These are phyloP conservation scores for Eubasilissa splendida DNA, from an alignment of 2,888 invertebrate species.

Conservation along the genomic window DNA sequence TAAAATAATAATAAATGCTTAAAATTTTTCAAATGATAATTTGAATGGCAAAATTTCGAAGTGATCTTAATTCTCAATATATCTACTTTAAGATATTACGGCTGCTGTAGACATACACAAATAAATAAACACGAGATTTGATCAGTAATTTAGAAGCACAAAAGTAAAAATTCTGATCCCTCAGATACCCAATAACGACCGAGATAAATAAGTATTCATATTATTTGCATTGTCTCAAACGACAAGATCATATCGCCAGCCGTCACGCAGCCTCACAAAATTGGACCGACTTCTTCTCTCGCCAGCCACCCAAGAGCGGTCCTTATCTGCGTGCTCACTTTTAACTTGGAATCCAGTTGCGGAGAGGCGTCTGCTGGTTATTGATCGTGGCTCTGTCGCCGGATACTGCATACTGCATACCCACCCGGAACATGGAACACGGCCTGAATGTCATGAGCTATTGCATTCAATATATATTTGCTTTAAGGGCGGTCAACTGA, in stretches of 20 bases:
- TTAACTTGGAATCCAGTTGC: slow-evolving; percentile 36
- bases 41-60: no score
- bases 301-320: slow-evolving; percentile 22
- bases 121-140: no score
- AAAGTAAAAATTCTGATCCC: slow-evolving; percentile 4
- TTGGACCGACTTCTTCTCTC: slow-evolving; percentile 12
- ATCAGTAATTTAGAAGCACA: slow-evolving; percentile 7
- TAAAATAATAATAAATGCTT: no score
- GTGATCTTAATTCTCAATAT: no score
- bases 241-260: slow-evolving; percentile 21
- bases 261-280: slow-evolving; percentile 22
- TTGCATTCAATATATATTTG: background rate
- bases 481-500: no score
- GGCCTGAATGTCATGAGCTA: slow-evolving; percentile 4
- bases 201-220: slow-evolving; percentile 13
- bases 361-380: slow-evolving; percentile 35
- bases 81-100: no score
- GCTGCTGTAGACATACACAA: no score
- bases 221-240: slow-evolving; percentile 28
- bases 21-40: no score
- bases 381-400: slow-evolving; percentile 23
- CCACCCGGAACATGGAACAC: background rate
- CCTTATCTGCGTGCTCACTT: slow-evolving; percentile 30
- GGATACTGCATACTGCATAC: slow-evolving; percentile 6
- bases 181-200: background rate